phyloP scores from a whole-genome alignment of 2,797 vertebrate genomes.

The Staurois parvus region DNA sequence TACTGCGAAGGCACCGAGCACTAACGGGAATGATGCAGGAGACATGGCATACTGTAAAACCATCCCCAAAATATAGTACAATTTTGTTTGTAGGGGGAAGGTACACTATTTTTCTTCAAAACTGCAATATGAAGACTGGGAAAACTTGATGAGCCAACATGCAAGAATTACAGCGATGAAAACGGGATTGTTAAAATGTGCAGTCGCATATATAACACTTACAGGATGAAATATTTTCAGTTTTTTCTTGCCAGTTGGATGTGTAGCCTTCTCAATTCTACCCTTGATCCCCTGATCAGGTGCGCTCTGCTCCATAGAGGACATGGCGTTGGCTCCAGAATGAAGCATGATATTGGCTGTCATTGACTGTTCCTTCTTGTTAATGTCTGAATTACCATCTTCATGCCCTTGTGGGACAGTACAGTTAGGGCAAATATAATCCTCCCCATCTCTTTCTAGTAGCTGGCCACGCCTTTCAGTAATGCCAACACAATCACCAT shows the following conservation, averaged over 20 bases:
- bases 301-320: conserved; percentile 70
- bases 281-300: conserved; percentile 82
- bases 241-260: conserved; percentile 97
- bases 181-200: no score
- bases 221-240: conserved; percentile 99
- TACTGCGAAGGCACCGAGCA: no score
- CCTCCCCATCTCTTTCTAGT: conserved; percentile 84
- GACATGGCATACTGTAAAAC: no score
- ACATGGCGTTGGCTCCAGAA: conserved; percentile 64
- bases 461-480: conserved; percentile 80
- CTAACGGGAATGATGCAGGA: no score
- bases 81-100: no score
- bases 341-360: background rate
- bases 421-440: conserved; percentile 90
- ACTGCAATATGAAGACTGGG: no score
- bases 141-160: no score
- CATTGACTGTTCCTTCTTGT: conserved; percentile 49
- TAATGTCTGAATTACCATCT: conserved; percentile 66
- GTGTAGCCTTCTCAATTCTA: conserved; percentile 94
- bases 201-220: conserved; percentile 70
- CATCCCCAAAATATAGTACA: no score
- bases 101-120: no score
- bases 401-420: conserved; percentile 85
- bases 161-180: no score
- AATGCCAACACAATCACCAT: conserved; percentile 90